Evolutionary conservation across 1,140 invertebrate species (phyloP), one percentile per base, ranked within the genome.

Genomic region (Microplitis mediator): DNA sequence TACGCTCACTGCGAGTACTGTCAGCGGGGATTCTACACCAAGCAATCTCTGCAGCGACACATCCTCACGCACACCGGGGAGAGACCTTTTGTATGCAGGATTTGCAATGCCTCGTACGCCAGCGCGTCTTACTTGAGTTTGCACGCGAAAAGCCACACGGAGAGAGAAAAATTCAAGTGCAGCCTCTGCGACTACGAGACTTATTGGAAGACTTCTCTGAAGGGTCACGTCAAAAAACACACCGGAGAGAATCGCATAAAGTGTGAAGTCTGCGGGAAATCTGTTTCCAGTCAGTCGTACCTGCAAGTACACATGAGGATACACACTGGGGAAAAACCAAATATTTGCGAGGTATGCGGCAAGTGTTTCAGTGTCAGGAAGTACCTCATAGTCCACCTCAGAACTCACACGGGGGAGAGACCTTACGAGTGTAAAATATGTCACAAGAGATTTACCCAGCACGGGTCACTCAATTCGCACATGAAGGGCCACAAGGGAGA

Each of bases 191-290:
- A 80, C 9, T 85, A 84, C 35, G 81, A 84, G 68, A 85, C 78
- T n/a, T 77, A 81, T n/a, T 84, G 83, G 83, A 85, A 84, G 52
- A 75, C 78, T 4, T 85, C 80, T n/a, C 86, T 97, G 65, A 96
- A 96, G 84, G 88, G 94, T 50, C 96, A 98, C 82, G 94, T 97
- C 88, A 91, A 91, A 81, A 89, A 90, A 16, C 91, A 93, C 77
- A 84, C 79, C 1, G 82, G 84, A 4, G 79, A 85, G 69, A 82
- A 85, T 77, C 89, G 92, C 72, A 86, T 92, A 2, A 86, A 89
- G 2, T 86, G 84, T 70, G 79, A 84, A 39, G 66, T 84, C n/a
- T 86, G 92, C 79, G 87, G 87, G 6, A 89, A 92, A 56, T 81
- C 89, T 1, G 92, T 93, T 35, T 88, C 91, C 16, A 90, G 88